These are phyloP conservation scores for Lepidurus arcticus DNA, from an alignment of 1,140 invertebrate genomes.

Conservation along the genomic window DNA sequence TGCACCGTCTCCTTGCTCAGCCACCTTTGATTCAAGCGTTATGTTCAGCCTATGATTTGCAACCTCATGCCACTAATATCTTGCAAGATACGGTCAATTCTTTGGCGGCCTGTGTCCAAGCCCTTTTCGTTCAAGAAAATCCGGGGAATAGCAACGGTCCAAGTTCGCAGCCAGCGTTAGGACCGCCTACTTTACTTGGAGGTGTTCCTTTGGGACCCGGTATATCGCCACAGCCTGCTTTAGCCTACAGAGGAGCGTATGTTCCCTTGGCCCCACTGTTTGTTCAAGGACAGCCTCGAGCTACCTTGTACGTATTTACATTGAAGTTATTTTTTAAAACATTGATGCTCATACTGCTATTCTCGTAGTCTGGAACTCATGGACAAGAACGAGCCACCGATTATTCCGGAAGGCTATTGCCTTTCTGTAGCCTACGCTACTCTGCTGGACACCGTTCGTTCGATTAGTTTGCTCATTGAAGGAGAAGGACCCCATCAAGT, in stretches of 20 bases:
- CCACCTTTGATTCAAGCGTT: slow-evolving; percentile 82
- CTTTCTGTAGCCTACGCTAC: slow-evolving; percentile 90
- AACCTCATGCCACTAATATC: slow-evolving; percentile 85
- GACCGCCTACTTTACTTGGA: slow-evolving; percentile 59
- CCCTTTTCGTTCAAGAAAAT: slow-evolving; percentile 63
- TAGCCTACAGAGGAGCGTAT: slow-evolving; percentile 86
- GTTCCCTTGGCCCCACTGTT: slow-evolving; percentile 77
- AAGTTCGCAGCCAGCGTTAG: slow-evolving; percentile 8
- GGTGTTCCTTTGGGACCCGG: slow-evolving; percentile 66
- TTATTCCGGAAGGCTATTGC: slow-evolving; percentile 89
- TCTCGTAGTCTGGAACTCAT: slow-evolving; percentile 81
- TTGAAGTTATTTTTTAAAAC: not conserved
- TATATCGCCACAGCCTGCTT: slow-evolving; percentile 80
- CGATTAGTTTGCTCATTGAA: slow-evolving; percentile 45
- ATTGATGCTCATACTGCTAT: slow-evolving; percentile 34
- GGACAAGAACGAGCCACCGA: slow-evolving; percentile 88
- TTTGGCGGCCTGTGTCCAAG: slow-evolving; percentile 90
- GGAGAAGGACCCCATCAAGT: slow-evolving; percentile 36
- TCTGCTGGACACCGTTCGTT: slow-evolving; percentile 78
- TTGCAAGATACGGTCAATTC: slow-evolving; percentile 94
- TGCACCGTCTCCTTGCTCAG: slow-evolving; percentile 88
- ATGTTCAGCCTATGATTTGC: slow-evolving; percentile 89
- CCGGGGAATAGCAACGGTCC: slow-evolving; percentile 28
- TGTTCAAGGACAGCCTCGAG: slow-evolving; percentile 76
- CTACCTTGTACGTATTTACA: slow-evolving; percentile 66